A percentile compares a stretch with the other conserved stretches of the same genome.
These are phyloP conservation scores for Meliscaeva auricollis DNA, from an alignment of 2,888 invertebrate genomes.

Conservation along the genomic window DNA sequence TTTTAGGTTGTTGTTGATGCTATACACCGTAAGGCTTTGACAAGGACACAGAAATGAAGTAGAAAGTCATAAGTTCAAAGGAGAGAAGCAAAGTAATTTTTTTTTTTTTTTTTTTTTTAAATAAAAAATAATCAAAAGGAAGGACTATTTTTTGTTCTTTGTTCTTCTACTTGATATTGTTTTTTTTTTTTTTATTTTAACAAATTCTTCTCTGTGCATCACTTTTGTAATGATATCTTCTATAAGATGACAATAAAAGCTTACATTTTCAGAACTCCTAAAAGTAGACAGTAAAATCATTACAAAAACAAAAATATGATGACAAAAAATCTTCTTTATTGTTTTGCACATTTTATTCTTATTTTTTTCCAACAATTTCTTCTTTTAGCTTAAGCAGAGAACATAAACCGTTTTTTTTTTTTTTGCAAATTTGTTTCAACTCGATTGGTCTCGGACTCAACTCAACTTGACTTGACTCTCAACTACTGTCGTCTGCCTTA, in stretches of 20 bases:
- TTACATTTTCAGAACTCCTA: neutral
- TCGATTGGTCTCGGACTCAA: conserved; percentile 29
- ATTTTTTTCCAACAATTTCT: neutral
- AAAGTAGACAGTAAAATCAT: neutral
- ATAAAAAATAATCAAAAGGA: neutral
- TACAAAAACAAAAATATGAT: neutral
- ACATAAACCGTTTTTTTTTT: conserved; percentile 22
- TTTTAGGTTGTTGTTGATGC: conserved; percentile 15
- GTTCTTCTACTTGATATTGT: neutral
- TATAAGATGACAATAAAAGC: conserved; percentile 15
- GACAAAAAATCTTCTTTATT: neutral
- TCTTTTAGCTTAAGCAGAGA: neutral
- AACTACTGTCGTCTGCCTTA: neutral
- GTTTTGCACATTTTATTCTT: too few species aligned
- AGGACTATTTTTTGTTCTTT: neutral
- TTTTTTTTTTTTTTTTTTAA: neutral
- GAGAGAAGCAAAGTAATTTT: neutral
- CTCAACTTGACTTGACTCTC: neutral
- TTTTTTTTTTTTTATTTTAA: neutral
- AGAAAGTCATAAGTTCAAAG: conserved; percentile 11
- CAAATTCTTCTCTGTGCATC: neutral
- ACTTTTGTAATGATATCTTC: neutral
- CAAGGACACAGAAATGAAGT: conserved; percentile 17
- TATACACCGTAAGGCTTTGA: neutral
- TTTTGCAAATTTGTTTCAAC: conserved; percentile 21